Base-by-base conservation (phyloP, 1,140 invertebrate species). In the Aphaenogaster ashmeadi region DNA sequence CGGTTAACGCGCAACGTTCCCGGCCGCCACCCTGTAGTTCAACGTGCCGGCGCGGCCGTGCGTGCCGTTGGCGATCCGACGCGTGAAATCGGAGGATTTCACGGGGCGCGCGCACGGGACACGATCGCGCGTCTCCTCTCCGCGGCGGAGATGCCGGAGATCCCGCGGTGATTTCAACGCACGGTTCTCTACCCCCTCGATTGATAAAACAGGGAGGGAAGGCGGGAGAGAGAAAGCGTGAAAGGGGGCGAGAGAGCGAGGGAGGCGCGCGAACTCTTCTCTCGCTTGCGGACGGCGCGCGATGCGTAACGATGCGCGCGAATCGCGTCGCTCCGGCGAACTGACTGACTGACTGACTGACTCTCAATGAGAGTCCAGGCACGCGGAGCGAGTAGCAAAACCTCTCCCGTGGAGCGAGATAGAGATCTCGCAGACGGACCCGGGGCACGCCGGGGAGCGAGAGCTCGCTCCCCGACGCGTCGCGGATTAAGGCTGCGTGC, bases 341-440 rank as follows among this genome's bases (percentile, higher is more conserved):
- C 93, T 94, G 92, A 94, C 93, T 94, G 94, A 94, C 94, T 94
- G 94, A 94, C 94, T 94, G 93, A 95, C 94, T 94, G 93, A 94
- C 93, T 95, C 93, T 95, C 94, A 95, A 94, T 94, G 92, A 94
- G 93, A 94, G 64, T 54, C 93, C 92, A 93, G 92, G 92, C 89
- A 87, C 87, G 62, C 60, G 47, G 21, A 38, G 50, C 58, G 52
- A 69, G 75, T 87, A 84, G 87, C 89, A 71, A 90, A 69, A 47
- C 67, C 80, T 72, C 80, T 83, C 52, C 52, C n/a, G 56, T n/a
- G 58, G 54, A 83, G 67, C 67, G 66, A 83, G 66, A 81, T 71
- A 72, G 80, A 74, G 54, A 84, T 84, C 69, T 72, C 69, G 80
- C 67, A 60, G 67, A 84, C 67, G 78, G 47, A 56, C 64, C 47